Conservation (phyloP, 2,888 invertebrate species). For the Chrysotoxum bicinctum region DNA sequence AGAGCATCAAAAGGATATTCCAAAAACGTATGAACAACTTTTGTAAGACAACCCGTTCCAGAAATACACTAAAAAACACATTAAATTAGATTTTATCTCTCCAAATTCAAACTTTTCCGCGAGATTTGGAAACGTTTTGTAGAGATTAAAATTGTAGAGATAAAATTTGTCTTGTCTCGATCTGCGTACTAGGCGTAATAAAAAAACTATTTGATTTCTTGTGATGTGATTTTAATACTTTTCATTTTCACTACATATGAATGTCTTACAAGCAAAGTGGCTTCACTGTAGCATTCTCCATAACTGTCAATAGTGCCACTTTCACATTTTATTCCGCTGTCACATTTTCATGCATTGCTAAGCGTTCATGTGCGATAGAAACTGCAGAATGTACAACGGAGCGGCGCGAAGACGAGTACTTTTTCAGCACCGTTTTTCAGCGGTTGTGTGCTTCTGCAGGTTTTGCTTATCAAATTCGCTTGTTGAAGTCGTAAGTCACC, state of each 20-base stretch:
- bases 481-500: slow-evolving; percentile 42
- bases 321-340: background rate
- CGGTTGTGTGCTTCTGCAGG: slow-evolving; percentile 44
- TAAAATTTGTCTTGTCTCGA: no score
- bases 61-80: no score
- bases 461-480: slow-evolving; percentile 63
- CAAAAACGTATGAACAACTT: no score
- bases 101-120: no score
- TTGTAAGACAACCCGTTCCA: no score
- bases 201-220: no score
- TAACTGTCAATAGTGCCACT: background rate
- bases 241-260: background rate
- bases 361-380: slow-evolving; percentile 30
- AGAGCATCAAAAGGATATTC: no score
- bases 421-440: slow-evolving; percentile 65
- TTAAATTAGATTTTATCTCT: no score
- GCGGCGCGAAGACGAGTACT: slow-evolving; percentile 20
- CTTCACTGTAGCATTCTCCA: background rate
- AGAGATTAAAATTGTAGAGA: no score
- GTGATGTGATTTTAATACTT: no score
- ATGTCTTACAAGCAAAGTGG: background rate
- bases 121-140: no score
- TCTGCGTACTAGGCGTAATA: no score
- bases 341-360: slow-evolving; percentile 25
- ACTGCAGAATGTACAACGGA: background rate